Evolutionary conservation across 2,888 invertebrate species (phyloP).

Genomic region (Drosophila recens): DNA sequence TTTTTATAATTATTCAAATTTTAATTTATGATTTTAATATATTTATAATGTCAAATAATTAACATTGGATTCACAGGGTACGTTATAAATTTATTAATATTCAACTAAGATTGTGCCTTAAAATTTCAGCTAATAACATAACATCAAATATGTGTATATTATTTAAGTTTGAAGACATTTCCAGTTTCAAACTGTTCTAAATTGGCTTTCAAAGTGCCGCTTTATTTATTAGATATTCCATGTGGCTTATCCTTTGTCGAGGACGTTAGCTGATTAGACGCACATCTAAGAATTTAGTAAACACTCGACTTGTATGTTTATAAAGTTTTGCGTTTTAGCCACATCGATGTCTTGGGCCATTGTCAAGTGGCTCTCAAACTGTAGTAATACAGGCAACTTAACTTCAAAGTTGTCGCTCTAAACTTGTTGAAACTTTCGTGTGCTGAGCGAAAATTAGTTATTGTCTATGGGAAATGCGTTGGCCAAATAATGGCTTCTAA

Average conservation of each 20-base stretch:
- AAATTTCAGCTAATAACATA: no score
- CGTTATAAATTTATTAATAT: no score
- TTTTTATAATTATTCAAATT: no score
- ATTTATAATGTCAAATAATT: no score
- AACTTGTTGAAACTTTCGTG: constrained; percentile 49
- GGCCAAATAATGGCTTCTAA: constrained; percentile 35
- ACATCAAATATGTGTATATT: not conserved
- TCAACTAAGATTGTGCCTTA: no score
- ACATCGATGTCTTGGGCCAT: constrained; percentile 3
- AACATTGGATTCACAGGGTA: no score
- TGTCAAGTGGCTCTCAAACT: constrained; percentile 52
- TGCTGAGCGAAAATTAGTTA: constrained; percentile 66
- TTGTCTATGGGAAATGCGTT: constrained; percentile 54
- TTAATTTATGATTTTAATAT: no score
- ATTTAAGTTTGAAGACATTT: not conserved
- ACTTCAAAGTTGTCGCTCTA: constrained; percentile 41
- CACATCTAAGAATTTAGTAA: constrained; percentile 8
- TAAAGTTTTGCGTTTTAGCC: constrained; percentile 15
- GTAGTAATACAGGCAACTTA: constrained; percentile 40
- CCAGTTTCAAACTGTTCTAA: not conserved
- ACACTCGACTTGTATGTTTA: not conserved
- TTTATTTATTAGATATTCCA: not conserved
- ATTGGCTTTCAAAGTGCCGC: not conserved
- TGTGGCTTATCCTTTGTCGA: not conserved
- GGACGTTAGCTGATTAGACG: constrained; percentile 28